Conservation (phyloP, 2,113 vertebrate genomes). For the Gavia stellata region DNA sequence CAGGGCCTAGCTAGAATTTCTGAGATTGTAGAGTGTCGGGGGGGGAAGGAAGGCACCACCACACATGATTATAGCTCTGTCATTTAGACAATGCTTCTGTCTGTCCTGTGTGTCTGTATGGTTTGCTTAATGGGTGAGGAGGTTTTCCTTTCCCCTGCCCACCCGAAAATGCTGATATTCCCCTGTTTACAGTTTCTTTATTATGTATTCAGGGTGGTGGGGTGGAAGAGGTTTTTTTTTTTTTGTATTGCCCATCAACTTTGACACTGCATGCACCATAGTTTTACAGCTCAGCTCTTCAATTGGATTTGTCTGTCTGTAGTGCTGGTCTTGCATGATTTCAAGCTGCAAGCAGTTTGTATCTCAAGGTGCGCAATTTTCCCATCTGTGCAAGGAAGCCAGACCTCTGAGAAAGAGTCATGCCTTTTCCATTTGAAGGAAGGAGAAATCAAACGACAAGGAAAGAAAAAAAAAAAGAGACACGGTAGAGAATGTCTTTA, state of each 20-base stretch:
- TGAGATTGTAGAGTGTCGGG: too few species aligned
- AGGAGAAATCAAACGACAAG: neutral
- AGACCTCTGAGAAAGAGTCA: neutral
- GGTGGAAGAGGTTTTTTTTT: too few species aligned
- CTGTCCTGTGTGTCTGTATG: neutral
- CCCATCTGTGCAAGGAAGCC: neutral
- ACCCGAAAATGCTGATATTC: neutral
- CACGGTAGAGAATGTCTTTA: neutral
- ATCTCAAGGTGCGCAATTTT: neutral
- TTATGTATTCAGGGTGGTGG: neutral
- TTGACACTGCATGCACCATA: neutral
- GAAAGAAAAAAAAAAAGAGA: neutral
- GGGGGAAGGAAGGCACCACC: too few species aligned
- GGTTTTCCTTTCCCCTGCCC: neutral
- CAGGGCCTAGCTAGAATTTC: too few species aligned
- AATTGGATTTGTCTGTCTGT: neutral
- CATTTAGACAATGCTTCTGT: neutral
- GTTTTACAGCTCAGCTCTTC: neutral
- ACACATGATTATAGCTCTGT: neutral
- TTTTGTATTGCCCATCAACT: neutral
- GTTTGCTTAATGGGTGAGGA: neutral
- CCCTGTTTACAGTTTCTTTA: neutral
- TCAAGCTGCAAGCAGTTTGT: neutral
- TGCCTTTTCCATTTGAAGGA: neutral
- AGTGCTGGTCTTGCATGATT: neutral